These are phyloP conservation scores for Hepsetus odoe DNA, from an alignment of 2,113 vertebrate genomes.

Conservation along the genomic window DNA sequence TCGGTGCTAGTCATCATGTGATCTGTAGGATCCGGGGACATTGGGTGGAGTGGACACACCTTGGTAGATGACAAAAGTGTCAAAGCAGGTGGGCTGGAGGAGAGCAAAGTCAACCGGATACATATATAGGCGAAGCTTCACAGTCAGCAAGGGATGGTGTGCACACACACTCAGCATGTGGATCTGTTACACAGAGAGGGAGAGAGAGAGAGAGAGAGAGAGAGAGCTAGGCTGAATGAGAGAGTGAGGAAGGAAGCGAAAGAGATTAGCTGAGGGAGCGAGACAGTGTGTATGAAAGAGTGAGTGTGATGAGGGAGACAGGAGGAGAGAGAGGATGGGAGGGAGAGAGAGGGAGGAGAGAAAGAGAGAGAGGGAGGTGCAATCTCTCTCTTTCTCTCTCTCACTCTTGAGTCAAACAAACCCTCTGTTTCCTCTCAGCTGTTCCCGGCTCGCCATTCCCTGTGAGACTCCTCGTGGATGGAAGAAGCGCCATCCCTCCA, in stretches of 20 bases:
- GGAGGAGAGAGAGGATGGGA: neutral
- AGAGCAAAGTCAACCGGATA: neutral
- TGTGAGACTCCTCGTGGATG: constrained; percentile 27
- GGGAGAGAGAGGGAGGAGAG: neutral
- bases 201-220: neutral
- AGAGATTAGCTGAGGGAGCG: neutral
- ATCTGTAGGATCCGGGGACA: neutral
- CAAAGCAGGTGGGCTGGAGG: neutral
- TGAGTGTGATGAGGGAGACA: neutral
- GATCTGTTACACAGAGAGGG: constrained; percentile 3
- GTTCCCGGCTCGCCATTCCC: constrained; percentile 7
- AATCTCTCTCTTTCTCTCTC: neutral
- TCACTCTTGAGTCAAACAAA: constrained; percentile 3
- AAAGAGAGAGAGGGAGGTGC: neutral
- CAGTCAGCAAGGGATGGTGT: neutral
- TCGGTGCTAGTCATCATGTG: neutral
- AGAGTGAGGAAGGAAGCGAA: neutral
- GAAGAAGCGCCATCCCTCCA: neutral
- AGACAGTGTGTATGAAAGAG: no score
- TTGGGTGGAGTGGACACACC: neutral
- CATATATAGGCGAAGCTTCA: neutral
- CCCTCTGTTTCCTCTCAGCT: constrained; percentile 43
- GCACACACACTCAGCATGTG: neutral
- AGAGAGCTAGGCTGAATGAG: neutral
- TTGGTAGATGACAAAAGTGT: neutral